Evolutionary conservation across 2,888 invertebrate species (phyloP).

Genomic region (Orthosia cruda): DNA sequence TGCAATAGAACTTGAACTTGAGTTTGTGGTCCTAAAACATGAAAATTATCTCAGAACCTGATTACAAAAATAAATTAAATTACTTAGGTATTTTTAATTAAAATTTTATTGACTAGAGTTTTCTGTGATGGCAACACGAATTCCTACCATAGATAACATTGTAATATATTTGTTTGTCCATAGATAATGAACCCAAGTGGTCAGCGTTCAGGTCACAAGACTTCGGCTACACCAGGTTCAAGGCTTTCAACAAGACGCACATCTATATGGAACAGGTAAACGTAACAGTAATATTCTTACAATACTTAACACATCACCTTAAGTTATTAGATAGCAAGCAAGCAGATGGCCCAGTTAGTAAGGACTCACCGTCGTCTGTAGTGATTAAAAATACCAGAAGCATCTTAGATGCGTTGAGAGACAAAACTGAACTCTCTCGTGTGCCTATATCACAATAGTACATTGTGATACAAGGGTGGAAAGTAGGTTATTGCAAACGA

Average conservation of each 20-base stretch:
- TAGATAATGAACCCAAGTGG: conserved; percentile 92
- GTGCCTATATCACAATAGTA: no score
- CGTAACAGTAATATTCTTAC: background rate
- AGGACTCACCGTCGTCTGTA: background rate
- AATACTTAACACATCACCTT: background rate
- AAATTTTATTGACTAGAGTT: background rate
- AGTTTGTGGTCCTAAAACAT: background rate
- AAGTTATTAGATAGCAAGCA: background rate
- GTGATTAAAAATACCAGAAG: background rate
- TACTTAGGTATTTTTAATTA: background rate
- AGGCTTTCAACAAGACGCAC: conserved; percentile 96
- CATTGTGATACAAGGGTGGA: no score
- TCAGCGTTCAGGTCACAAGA: conserved; percentile 94
- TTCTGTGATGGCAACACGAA: background rate
- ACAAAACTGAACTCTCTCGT: no score
- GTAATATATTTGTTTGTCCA: background rate
- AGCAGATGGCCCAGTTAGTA: background rate
- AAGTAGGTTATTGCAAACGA: no score
- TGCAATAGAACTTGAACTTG: no score
- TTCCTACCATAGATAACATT: no score
- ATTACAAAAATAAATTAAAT: background rate
- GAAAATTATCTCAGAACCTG: background rate
- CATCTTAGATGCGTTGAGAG: no score
- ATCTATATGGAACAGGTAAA: conserved; percentile 96
- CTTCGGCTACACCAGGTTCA: conserved; percentile 98